Base-by-base conservation (phyloP, 2,888 invertebrate species). In the Pseudococcus jackbeardsleyi region DNA sequence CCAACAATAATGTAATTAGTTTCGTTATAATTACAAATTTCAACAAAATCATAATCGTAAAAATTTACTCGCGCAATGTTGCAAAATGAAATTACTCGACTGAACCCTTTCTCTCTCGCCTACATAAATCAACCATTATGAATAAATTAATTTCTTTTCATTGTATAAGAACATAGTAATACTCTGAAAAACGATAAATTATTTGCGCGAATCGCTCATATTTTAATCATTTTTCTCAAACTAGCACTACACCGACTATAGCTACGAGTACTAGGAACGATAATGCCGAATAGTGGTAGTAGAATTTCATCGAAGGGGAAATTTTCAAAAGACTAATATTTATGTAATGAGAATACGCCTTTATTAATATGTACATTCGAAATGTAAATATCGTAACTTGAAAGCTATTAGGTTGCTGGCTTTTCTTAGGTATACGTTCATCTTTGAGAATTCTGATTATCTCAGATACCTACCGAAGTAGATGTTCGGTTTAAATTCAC, bases 21-120 rank as follows among this genome's bases (percentile, higher is more conserved):
- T 82, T 82, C 79, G 79, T 82, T 82, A 82, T 82, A 82, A 82
- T 82, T 82, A 82, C 46, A 46, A 82, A 72, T 72, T 72, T 72
- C 33, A 72, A 72, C 72, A 72, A 72, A 72, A 33, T 72, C 72
- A 17, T 72, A 33, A 33, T 72, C 72, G 72, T 72, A 72, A 72
- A 72, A 72, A 72, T 72, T 72, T 17, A 72, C 72, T 72, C 17
- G 72, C 12, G 12, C 72, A 33, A 72, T 72, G 33, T 72, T 15
- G 33, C 2, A 26, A 72, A 72, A 72, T 33, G 33, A 72, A 72
- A 72, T 72, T 72, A 72, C 72, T 72, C 72, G 72, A 33, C 72
- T 72, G 33, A 72, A 33, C 72, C 33, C 72, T 72, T 33, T 72
- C 33, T 33, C 26, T 42, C 42, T 72, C 17, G 3, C 72, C 33